These are phyloP conservation scores for Drepanosiphum platanoidis DNA, from an alignment of 2,888 invertebrate genomes.

Conservation along the genomic window DNA sequence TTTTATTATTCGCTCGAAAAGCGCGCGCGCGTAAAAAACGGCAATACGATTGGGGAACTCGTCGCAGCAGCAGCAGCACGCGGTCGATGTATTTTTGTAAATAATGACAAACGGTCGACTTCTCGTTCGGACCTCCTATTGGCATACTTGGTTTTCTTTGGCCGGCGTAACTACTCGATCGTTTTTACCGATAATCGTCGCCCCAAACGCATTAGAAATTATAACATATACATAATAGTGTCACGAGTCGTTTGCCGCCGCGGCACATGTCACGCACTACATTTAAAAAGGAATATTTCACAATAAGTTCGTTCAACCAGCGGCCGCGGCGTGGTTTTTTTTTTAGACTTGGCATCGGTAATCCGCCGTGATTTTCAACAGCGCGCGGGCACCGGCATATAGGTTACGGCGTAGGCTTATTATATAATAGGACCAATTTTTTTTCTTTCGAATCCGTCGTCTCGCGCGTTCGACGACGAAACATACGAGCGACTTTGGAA, in stretches of 20 bases:
- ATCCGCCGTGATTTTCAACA: conserved; percentile 31
- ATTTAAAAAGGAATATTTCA: background rate
- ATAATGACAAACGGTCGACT: no score
- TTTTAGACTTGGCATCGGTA: conserved; percentile 62
- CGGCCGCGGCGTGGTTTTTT: conserved; percentile 11
- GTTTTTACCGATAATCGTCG: background rate
- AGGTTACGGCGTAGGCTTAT: conserved; percentile 5
- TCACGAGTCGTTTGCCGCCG: background rate
- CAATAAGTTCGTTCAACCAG: conserved; percentile 33
- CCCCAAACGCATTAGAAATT: background rate
- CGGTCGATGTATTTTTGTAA: no score
- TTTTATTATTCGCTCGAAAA: no score
- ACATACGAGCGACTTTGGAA: background rate
- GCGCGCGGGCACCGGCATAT: background rate
- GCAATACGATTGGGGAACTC: no score
- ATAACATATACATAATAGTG: background rate
- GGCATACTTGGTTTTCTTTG: no score
- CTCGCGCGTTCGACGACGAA: no score
- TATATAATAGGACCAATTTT: background rate
- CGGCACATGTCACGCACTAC: background rate
- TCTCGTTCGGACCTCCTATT: no score
- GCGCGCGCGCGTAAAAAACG: no score
- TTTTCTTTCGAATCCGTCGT: background rate
- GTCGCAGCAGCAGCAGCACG: no score
- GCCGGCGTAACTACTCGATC: background rate